Conservation (phyloP, 2,113 vertebrate genomes). For the Takifugu flavidus region DNA sequence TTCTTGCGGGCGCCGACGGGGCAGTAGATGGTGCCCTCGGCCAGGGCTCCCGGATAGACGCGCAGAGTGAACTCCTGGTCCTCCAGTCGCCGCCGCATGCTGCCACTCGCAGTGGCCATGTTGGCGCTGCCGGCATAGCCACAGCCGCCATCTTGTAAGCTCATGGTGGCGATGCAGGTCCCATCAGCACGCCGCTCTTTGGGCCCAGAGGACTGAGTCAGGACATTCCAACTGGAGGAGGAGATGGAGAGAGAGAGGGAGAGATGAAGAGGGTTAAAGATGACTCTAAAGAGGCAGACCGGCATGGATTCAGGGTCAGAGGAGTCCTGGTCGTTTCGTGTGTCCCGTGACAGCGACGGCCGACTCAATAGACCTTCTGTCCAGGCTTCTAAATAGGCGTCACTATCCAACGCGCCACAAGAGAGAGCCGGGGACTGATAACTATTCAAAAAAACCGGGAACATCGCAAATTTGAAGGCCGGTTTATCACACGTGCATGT, state of each 20-base stretch:
- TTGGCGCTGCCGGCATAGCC: constrained; percentile 61
- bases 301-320: constrained; percentile 3
- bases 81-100: constrained; percentile 88
- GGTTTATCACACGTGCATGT: constrained; percentile 15
- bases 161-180: constrained; percentile 88
- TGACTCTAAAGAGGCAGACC: background rate
- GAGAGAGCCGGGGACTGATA: too few species aligned
- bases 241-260: constrained; percentile 15
- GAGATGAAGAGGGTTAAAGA: constrained; percentile 8
- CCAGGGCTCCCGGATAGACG: constrained; percentile 88
- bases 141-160: constrained; percentile 90
- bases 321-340: constrained; percentile 15
- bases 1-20: constrained; percentile 86
- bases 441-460: constrained; percentile 11
- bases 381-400: constrained; percentile 11
- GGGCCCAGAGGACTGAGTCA: constrained; percentile 62
- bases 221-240: constrained; percentile 78
- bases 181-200: constrained; percentile 83
- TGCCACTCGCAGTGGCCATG: constrained; percentile 52
- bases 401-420: constrained; percentile 14
- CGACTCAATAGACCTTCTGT: constrained; percentile 45
- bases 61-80: constrained; percentile 89
- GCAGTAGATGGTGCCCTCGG: constrained; percentile 94
- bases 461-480: background rate
- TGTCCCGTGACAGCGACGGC: constrained; percentile 31